These are phyloP conservation scores for Acinonyx jubatus DNA, from an alignment of 2,113 vertebrate genomes.

Conservation along the genomic window DNA sequence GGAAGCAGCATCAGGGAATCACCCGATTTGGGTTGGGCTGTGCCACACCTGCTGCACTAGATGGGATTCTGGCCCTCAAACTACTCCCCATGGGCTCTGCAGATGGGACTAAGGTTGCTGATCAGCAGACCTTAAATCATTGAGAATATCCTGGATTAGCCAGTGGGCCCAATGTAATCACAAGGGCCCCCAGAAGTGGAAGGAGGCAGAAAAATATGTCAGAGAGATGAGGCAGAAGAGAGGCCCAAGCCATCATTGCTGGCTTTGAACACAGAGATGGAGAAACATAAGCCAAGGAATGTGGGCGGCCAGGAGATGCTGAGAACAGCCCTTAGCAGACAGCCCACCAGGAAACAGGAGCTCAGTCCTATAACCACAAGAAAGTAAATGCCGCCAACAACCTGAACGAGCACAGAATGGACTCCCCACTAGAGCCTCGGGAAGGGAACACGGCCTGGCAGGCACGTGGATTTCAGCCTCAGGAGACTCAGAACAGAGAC, in stretches of 20 bases:
- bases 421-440: neutral
- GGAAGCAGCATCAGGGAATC: fast-evolving
- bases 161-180: neutral
- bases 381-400: neutral
- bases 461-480: neutral
- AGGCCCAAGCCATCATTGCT: neutral
- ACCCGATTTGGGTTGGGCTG: neutral
- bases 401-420: neutral
- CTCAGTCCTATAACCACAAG: neutral
- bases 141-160: neutral
- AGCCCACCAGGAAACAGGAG: neutral
- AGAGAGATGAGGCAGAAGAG: neutral
- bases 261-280: neutral
- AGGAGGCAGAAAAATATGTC: neutral
- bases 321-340: neutral
- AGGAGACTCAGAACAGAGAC: neutral
- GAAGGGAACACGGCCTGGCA: fast-evolving
- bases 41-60: neutral
- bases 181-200: neutral
- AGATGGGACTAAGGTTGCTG: neutral
- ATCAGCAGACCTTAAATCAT: neutral
- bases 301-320: neutral
- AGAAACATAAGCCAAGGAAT: neutral
- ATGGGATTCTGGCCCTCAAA: too few relatives aligned
- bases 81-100: neutral